Evolutionary conservation across 2,888 invertebrate species (phyloP).

Genomic region (Barypeithes pellucidus): DNA sequence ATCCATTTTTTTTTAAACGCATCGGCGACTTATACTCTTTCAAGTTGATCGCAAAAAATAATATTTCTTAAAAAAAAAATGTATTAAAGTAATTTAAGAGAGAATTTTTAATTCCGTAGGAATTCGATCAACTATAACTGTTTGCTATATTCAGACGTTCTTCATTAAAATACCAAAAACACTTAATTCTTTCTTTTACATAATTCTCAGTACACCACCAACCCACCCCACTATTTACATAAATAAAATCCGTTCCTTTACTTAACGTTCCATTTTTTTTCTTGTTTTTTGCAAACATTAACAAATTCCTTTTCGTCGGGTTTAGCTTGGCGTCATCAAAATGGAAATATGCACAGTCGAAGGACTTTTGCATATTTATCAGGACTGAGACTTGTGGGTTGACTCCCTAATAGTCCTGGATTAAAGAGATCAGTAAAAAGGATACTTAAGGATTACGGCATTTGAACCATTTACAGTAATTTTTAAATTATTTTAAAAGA

Average conservation of each 20-base stretch:
- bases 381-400: constrained; percentile 13
- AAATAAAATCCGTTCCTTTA: constrained; percentile 3
- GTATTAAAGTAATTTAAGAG: no score
- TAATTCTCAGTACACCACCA: background rate
- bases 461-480: background rate
- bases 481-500: background rate
- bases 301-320: background rate
- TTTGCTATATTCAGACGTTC: no score
- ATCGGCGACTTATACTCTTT: no score
- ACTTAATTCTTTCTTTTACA: background rate
- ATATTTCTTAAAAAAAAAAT: no score
- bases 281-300: constrained; percentile 18
- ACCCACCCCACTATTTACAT: background rate
- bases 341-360: constrained; percentile 12
- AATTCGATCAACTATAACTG: no score
- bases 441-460: background rate
- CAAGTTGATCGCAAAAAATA: no score
- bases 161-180: no score
- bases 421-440: constrained; percentile 17
- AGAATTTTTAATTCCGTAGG: no score
- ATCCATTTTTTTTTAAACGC: no score
- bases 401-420: constrained; percentile 17
- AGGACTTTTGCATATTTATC: constrained; percentile 14
- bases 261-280: background rate
- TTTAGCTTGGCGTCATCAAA: constrained; percentile 9